Base-by-base conservation (phyloP, 2,113 vertebrate species). In the Gila orcuttii region DNA sequence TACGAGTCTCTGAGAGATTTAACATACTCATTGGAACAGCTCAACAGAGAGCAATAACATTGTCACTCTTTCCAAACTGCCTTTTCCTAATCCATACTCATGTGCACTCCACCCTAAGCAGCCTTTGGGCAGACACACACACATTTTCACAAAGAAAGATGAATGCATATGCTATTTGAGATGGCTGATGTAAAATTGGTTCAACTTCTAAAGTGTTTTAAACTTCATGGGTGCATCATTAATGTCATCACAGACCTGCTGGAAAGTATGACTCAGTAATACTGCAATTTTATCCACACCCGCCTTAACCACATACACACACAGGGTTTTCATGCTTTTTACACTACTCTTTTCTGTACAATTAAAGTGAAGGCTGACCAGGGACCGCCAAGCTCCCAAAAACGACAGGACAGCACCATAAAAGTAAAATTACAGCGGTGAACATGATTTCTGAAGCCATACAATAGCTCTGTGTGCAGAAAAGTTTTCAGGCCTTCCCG, bases 31-130 rank as follows among this genome's bases (percentile, higher is more conserved):
- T 33, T 69, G 11, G 50, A 62, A 66, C 47, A 45, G 17, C 31
- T 73, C 31, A 62, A 31, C 39, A 55, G 79, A 21, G 71, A 57
- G 79, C 85, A 75, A 21, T n/a, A 50, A 73, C 74, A 76, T 55
- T 86, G 69, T 85, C 88, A 89, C 60, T 85, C 52, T 89, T 87
- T 89, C 88, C 88, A 85, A 85, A 47, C 23, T 28, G 33, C 10
- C 75, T 33, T 77, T 75, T 76, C 10, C 60, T 11, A 57, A 62
- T 73, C 57, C 74, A 79, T 13, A 82, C 79, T 86, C n/a, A 89
- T 39, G 71, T 4, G 31, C 50, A 73, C 88, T 87, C 85, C 85
- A 89, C 88, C 88, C 88, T 42, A 19, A 19, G 15, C 39, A 36
- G 15, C 12, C 57, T 25, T 76, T 75, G 52, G 7, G n/a, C 39